Conservation (phyloP, 1,140 invertebrate genomes). For the Elysia chlorotica region DNA sequence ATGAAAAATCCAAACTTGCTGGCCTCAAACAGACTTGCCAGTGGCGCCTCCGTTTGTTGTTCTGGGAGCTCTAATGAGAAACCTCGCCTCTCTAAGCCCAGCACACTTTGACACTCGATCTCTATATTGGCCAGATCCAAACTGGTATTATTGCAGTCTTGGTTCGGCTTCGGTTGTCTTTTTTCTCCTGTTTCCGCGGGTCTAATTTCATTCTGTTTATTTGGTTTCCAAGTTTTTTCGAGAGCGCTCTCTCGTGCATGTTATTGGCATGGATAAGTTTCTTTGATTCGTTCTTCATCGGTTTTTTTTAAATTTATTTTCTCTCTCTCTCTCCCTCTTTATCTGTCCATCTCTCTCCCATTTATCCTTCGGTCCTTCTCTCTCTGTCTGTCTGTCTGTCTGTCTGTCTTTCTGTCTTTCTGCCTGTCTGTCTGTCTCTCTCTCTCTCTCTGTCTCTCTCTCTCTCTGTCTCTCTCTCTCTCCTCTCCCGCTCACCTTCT, state of each 20-base stretch:
- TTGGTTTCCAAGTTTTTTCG: no score
- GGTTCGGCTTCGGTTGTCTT: not conserved
- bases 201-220: no score
- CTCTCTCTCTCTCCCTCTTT: not conserved
- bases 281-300: not conserved
- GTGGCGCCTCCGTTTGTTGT: conserved; percentile 9
- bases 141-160: not conserved
- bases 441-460: conserved; percentile 3
- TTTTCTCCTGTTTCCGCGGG: no score
- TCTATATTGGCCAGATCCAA: conserved; percentile 12
- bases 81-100: not conserved
- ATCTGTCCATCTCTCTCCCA: not conserved
- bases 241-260: not conserved
- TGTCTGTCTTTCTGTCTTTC: not conserved
- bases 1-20: no score
- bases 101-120: conserved; percentile 16
- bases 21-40: no score
- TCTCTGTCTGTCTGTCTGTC: not conserved
- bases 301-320: not conserved
- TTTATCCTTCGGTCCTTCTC: no score
- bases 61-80: conserved; percentile 11
- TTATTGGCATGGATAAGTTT: not conserved
- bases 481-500: not conserved
- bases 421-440: not conserved
- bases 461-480: conserved; percentile 5